phyloP scores from a whole-genome alignment of 2,113 vertebrate genomes.

The Polypterus senegalus region DNA sequence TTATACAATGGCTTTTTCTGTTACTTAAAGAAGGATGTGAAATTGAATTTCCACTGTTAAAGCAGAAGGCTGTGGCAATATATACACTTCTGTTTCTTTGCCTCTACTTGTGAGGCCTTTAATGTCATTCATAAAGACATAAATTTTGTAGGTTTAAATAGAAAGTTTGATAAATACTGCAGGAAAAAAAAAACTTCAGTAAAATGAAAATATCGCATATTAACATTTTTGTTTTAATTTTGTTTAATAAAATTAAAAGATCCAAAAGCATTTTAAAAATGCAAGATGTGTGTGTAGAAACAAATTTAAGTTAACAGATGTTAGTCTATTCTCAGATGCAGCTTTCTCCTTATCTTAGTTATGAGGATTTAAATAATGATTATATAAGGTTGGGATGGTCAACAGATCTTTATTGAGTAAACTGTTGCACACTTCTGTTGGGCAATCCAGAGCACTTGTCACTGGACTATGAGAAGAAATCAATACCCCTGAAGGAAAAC shows the following conservation, averaged over 20 bases:
- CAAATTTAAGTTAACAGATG: too few species aligned
- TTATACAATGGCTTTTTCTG: conserved; percentile 51
- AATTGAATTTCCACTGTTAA: conserved; percentile 64
- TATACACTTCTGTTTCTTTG: conserved; percentile 57
- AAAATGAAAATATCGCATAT: too few species aligned
- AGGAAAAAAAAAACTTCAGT: not conserved
- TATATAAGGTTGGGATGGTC: too few species aligned
- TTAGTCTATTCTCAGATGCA: too few species aligned
- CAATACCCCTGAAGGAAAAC: too few species aligned
- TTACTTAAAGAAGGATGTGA: conserved; percentile 59
- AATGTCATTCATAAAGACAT: not conserved
- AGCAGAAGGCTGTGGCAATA: conserved; percentile 58
- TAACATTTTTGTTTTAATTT: conserved; percentile 8
- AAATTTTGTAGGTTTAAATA: not conserved
- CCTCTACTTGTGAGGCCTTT: not conserved
- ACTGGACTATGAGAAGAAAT: too few species aligned
- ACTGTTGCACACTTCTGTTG: too few species aligned
- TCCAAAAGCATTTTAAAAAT: conserved; percentile 33
- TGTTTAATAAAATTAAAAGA: conserved; percentile 64
- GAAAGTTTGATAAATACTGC: not conserved
- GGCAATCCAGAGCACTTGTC: too few species aligned
- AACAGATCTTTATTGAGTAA: too few species aligned
- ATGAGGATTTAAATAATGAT: too few species aligned
- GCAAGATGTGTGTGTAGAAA: conserved; percentile 43
- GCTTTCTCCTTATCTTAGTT: too few species aligned